Conservation (phyloP, 2,113 vertebrate species). For the Urocitellus parryii region DNA sequence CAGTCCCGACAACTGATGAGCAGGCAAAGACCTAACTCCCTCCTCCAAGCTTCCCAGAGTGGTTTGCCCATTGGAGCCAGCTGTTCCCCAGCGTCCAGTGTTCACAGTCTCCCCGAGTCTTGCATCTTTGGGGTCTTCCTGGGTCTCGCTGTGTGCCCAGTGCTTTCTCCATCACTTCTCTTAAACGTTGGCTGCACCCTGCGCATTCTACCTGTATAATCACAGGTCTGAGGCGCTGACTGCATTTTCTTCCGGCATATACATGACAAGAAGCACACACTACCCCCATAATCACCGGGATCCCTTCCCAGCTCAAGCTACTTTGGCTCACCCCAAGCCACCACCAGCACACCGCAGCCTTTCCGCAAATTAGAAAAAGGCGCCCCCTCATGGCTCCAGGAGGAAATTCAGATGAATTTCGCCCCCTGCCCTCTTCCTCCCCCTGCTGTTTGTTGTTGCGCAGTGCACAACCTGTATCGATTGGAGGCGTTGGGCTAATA, state of each 20-base stretch:
- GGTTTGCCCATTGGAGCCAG: not conserved
- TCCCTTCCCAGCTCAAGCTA: not conserved
- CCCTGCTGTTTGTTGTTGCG: not conserved
- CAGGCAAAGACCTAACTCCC: not conserved
- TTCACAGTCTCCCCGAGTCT: not conserved
- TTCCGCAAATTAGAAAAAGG: not conserved
- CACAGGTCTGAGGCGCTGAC: not conserved
- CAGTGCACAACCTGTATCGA: not conserved
- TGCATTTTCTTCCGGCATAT: not conserved
- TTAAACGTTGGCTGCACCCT: not conserved
- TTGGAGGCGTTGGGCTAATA: not conserved
- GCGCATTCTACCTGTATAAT: not conserved
- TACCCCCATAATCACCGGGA: not conserved
- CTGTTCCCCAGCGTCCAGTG: not conserved
- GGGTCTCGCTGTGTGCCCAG: not conserved
- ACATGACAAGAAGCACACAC: not conserved
- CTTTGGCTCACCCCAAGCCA: not conserved
- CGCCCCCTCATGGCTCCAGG: not conserved
- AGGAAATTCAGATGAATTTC: not conserved
- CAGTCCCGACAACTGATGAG: not conserved
- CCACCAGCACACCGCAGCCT: accelerated
- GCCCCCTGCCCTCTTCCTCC: not conserved
- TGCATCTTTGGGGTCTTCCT: not conserved
- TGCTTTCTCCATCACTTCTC: not conserved
- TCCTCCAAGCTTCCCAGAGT: not conserved